A percentile compares a stretch with the other conserved stretches of the same genome.
Conservation (phyloP, 2,113 vertebrate genomes). For the Larimichthys crocea region DNA sequence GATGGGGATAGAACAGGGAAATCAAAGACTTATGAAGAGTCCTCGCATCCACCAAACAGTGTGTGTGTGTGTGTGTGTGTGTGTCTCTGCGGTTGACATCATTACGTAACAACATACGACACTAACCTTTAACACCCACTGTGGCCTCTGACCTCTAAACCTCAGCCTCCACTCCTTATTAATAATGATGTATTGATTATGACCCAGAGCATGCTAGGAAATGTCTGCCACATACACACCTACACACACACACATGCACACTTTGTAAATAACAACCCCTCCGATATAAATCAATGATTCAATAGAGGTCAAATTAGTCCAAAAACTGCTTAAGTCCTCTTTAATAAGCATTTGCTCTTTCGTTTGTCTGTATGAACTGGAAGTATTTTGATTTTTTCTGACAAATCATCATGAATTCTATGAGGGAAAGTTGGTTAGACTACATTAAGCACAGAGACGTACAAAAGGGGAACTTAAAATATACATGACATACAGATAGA, state of each 20-base stretch:
- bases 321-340: too few species aligned
- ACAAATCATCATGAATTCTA: too few species aligned
- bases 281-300: neutral
- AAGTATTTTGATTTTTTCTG: too few species aligned
- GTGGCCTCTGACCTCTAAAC: slow-evolving; percentile 34
- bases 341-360: too few species aligned
- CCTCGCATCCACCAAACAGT: neutral
- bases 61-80: neutral
- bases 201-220: neutral
- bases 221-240: neutral
- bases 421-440: too few species aligned
- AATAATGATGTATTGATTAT: slow-evolving; percentile 10
- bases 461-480: too few species aligned
- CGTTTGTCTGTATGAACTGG: too few species aligned
- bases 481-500: neutral
- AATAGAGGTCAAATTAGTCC: neutral
- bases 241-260: neutral
- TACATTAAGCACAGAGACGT: too few species aligned
- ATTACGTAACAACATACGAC: slow-evolving; percentile 22
- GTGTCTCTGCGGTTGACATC: neutral
- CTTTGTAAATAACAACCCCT: neutral
- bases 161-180: slow-evolving; percentile 3
- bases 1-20: neutral
- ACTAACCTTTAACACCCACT: neutral
- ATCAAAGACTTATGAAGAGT: slow-evolving; percentile 7